Base-by-base conservation (phyloP, 1,140 invertebrate species). In the Homarus americanus region DNA sequence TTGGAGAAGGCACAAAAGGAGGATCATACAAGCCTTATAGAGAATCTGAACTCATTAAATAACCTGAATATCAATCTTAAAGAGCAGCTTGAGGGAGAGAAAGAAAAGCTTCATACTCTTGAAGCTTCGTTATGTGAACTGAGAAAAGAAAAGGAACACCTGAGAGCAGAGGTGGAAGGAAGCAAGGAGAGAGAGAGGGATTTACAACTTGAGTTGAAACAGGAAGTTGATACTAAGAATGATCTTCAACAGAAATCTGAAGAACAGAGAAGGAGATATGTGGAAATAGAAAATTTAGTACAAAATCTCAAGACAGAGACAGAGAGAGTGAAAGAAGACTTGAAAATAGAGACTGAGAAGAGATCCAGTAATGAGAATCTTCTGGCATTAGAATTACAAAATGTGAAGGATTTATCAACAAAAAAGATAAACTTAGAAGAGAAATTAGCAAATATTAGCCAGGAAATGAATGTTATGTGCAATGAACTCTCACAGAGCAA, bases 31-130 rank as follows among this genome's bases (percentile, higher is more conserved):
- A 28, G 28, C 9, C 28, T 69, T 69, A 38, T 40, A 76, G 40
- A 79, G 17, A 79, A 79, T 36, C n/a, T 79, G 12, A 44, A 15
- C 12, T 79, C 76, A 0, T 3, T 79, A 28, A n/a, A 3, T 49
- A 44, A 41, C 32, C 40, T 79, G 12, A 79, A 79, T 79, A 44
- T 79, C 24, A 79, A 32, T 49, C 44, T 79, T n/a, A 79, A 79
- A 79, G 40, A 41, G 24, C 76, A 79, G 40, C 44, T 79, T 15
- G 76, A 79, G 32, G 40, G n/a, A 79, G 40, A 79, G 24, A 41
- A 44, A 49, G 40, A 20, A n/a, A 79, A 79, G 28, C 17, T 40
- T 28, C 36, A 79, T 20, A 69, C n/a, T 69, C 63, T 69, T 69
- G 63, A 69, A 69, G 5, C 4, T 49, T 49, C 28, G 5, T 7